Base-by-base conservation (phyloP, 1,140 invertebrate genomes). In the Brachionus sp. region DNA sequence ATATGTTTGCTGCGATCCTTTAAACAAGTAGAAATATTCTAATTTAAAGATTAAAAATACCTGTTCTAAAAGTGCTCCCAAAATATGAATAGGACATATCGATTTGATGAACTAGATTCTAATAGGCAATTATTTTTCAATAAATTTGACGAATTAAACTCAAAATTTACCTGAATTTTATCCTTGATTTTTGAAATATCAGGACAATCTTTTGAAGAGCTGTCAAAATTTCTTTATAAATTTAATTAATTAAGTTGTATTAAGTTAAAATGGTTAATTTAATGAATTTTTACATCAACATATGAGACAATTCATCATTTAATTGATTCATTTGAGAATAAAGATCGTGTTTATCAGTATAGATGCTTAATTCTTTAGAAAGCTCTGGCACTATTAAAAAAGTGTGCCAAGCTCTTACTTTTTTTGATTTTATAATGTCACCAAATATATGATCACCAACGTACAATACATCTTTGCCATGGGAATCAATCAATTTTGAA, bases 381-480 rank as follows among this genome's bases (percentile, higher is more conserved):
- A 99, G 88, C 89, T 99, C 98, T 0, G 98, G 98, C 1, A 99
- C 95, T 85, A 99, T 95, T 19, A 99, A 91, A 89, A 99, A 99
- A 9, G 97, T 99, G 84, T 96, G 91, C 98, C 98, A 99, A 0
- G 96, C 97, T 35, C 95, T 91, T 53, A 96, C 95, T 89, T 99
- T 99, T 90, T 99, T 99, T 9, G 95, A 98, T 87, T 98, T 98
- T 39, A 98, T 91, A 86, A 98, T 98, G 88, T 99, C 97, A 29
- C 97, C 97, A 89, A 97, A 99, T 85, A 99, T 98, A 87, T 99
- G 97, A 90, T 99, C 97, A 10, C 89, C 89, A 84, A 99, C 93
- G 87, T 99, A 99, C 0, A 99, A 90, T 0, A 99, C 96, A 88
- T 99, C 97, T 88, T 97, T 98, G 75, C 96, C 96, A 89, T 97